Evolutionary conservation across 2,113 vertebrate genomes (phyloP).

Genomic region (Anolis carolinensis): DNA sequence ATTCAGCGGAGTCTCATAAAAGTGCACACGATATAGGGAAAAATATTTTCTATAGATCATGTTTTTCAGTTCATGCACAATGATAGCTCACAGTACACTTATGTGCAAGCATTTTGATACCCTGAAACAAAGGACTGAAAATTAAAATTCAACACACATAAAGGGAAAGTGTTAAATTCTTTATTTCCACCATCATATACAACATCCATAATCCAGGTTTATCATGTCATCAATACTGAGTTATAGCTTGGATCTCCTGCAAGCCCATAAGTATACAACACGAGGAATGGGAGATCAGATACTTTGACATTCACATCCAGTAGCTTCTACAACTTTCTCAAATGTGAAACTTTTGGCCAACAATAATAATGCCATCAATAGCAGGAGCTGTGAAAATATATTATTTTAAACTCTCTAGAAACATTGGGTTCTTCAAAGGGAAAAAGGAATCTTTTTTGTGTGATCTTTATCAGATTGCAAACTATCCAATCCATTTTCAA

Average conservation of each 20-base stretch:
- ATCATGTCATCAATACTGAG: constrained; percentile 5
- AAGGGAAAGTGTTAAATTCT: constrained; percentile 3
- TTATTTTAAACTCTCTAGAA: constrained; percentile 17
- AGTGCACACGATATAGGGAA: not conserved
- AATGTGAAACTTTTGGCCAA: constrained; percentile 38
- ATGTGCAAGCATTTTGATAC: not conserved
- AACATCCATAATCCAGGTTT: constrained; percentile 25
- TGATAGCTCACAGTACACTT: not conserved
- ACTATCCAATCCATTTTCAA: not conserved
- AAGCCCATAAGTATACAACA: constrained; percentile 17
- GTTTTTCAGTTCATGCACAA: not conserved
- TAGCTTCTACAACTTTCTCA: constrained; percentile 9
- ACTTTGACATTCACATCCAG: constrained; percentile 26
- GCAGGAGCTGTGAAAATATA: not conserved
- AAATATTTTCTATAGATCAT: not conserved
- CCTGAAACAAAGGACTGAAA: not conserved
- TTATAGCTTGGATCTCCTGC: constrained; percentile 10
- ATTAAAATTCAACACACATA: constrained; percentile 27
- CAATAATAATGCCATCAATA: constrained; percentile 29
- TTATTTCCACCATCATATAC: constrained; percentile 14
- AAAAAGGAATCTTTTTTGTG: not conserved
- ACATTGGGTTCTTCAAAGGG: not conserved
- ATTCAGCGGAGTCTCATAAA: not conserved
- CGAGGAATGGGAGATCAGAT: not conserved
- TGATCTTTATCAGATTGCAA: not conserved